These are phyloP conservation scores for Tupiocoris notatus DNA, from an alignment of 2,888 invertebrate species.

Conservation along the genomic window DNA sequence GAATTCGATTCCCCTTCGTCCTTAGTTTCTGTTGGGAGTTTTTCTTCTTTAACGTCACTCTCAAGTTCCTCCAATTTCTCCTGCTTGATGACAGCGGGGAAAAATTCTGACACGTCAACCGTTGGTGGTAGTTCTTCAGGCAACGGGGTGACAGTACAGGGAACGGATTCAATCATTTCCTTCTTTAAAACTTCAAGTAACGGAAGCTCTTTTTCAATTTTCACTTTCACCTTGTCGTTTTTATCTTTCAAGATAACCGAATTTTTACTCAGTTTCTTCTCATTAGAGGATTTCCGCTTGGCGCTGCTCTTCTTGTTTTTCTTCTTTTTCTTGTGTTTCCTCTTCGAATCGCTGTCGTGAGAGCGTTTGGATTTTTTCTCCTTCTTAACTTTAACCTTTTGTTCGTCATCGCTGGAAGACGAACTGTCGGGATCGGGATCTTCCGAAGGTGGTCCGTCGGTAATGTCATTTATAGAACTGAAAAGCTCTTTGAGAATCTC, in stretches of 20 bases:
- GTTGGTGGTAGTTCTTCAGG: neutral
- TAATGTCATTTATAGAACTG: slow-evolving; percentile 30
- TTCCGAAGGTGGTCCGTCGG: slow-evolving; percentile 10
- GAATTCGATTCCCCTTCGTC: neutral
- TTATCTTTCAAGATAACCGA: neutral
- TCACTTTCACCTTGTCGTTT: neutral
- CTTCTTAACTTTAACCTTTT: slow-evolving; percentile 18
- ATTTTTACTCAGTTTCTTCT: slow-evolving; percentile 2
- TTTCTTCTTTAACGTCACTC: neutral
- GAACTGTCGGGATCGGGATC: neutral
- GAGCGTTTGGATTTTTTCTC: slow-evolving; percentile 31
- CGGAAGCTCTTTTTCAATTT: slow-evolving; percentile 13
- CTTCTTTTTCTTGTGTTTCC: slow-evolving; percentile 33
- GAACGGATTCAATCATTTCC: slow-evolving; percentile 5
- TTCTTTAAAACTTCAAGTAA: slow-evolving; percentile 32
- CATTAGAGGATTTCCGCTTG: slow-evolving; percentile 5
- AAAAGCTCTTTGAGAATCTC: slow-evolving; percentile 37
- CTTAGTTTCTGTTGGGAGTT: neutral
- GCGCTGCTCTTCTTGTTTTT: slow-evolving; percentile 16
- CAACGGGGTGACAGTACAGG: neutral
- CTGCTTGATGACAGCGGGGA: neutral
- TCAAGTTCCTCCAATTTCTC: neutral
- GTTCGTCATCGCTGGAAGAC: slow-evolving; percentile 1
- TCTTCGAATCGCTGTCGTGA: slow-evolving; percentile 21
- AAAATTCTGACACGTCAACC: neutral